These are phyloP conservation scores for Diabrotica virgifera DNA, from an alignment of 1,140 invertebrate species.

Conservation along the genomic window DNA sequence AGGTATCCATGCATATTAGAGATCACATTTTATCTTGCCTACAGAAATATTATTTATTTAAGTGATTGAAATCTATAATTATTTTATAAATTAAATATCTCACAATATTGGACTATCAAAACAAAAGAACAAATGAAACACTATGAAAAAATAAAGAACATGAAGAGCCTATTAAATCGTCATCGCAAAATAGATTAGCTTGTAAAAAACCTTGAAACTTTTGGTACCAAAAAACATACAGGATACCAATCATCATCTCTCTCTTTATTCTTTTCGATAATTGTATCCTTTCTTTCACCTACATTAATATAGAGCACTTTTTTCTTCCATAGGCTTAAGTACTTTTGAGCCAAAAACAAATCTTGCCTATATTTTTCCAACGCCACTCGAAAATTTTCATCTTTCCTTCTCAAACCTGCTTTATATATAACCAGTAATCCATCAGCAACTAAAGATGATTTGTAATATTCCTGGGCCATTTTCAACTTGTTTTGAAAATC, in stretches of 20 bases:
- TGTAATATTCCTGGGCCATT: constrained; percentile 26
- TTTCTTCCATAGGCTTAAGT: constrained; percentile 33
- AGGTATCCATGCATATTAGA: no score
- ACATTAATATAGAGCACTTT: constrained; percentile 14
- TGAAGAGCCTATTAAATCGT: no score
- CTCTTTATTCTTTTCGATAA: background rate
- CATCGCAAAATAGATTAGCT: no score
- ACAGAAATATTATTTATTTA: no score
- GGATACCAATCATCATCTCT: constrained; percentile 2
- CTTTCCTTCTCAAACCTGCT: constrained; percentile 21
- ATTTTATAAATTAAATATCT: no score
- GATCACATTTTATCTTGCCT: no score
- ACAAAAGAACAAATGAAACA: no score
- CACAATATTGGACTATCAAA: no score
- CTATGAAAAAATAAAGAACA: no score
- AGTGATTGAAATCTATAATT: no score
- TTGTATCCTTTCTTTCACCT: background rate
- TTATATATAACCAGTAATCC: constrained; percentile 25
- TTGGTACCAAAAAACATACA: constrained; percentile 22
- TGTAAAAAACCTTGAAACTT: background rate
- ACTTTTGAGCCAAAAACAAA: constrained; percentile 31
- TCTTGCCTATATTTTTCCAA: constrained; percentile 12
- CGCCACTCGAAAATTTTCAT: constrained; percentile 12
- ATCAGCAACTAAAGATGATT: constrained; percentile 19
- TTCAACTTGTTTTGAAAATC: constrained; percentile 21